Evolutionary conservation across 2,113 vertebrate species (phyloP).

Genomic region (Dicentrarchus labrax): DNA sequence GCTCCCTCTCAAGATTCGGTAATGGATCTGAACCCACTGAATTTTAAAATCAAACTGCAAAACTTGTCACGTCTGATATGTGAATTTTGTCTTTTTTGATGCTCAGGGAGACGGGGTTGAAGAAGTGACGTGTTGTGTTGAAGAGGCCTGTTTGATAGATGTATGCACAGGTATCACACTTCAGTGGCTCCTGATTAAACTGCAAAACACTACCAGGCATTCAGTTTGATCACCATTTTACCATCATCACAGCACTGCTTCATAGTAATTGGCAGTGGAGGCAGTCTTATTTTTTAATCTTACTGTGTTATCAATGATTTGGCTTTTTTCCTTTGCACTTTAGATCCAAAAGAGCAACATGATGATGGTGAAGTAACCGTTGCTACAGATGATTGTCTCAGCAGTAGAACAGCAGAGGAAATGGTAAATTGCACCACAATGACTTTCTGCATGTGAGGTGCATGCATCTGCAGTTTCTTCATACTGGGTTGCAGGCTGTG

Average conservation of each 20-base stretch:
- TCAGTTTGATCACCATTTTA: not conserved
- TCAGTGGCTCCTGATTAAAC: not conserved
- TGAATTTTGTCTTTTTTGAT: not conserved
- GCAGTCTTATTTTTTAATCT: not conserved
- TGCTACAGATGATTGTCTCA: not conserved
- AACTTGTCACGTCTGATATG: not conserved
- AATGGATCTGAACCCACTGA: not conserved
- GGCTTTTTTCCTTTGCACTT: not conserved
- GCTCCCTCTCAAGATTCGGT: slow-evolving; percentile 24
- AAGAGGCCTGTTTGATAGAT: slow-evolving; percentile 24
- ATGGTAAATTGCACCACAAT: slow-evolving; percentile 31
- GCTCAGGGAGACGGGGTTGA: slow-evolving; percentile 31
- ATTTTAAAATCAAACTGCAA: not conserved
- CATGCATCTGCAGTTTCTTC: not conserved
- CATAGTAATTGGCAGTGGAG: not conserved
- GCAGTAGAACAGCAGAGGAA: slow-evolving; percentile 37
- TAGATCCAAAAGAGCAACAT: slow-evolving; percentile 27
- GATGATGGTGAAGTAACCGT: not conserved
- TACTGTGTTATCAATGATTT: not conserved
- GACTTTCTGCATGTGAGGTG: slow-evolving; percentile 13
- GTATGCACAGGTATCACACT: slow-evolving; percentile 35
- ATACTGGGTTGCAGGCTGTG: not conserved
- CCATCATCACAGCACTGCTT: not conserved
- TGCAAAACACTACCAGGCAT: not conserved
- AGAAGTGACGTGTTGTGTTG: not conserved